These are phyloP conservation scores for Muscicapa striata DNA, from an alignment of 2,797 vertebrate genomes.

Conservation along the genomic window DNA sequence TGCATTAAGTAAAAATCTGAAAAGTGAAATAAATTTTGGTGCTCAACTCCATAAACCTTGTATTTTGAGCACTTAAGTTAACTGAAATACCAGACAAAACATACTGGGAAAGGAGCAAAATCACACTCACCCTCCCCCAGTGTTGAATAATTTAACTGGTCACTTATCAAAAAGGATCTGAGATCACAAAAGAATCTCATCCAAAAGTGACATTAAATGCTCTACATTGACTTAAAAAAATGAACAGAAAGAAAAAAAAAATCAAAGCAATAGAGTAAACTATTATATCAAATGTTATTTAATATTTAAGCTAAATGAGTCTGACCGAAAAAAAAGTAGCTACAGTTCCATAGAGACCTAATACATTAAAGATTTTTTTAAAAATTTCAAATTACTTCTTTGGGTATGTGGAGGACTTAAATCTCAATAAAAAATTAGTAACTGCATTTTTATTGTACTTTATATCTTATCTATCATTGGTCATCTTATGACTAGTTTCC, in stretches of 20 bases:
- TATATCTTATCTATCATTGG: not conserved
- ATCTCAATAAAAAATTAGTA: not conserved
- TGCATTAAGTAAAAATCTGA: not conserved
- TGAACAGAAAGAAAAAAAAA: not conserved
- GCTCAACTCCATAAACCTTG: not conserved
- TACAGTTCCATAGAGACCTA: not conserved
- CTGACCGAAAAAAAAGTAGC: not conserved
- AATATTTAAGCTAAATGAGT: not conserved
- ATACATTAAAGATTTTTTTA: not conserved
- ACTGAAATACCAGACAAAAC: not conserved
- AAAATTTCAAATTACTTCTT: not conserved
- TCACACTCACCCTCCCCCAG: not conserved
- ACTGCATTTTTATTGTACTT: not conserved
- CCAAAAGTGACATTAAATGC: not conserved
- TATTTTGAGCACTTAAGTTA: not conserved
- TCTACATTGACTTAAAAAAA: not conserved
- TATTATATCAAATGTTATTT: not conserved
- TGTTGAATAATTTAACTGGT: not conserved
- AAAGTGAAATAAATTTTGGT: not conserved
- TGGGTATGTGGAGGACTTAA: not conserved
- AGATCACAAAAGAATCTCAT: not conserved
- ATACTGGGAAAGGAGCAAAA: not conserved
- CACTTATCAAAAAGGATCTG: not conserved
- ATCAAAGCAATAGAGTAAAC: not conserved
- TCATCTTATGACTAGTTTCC: not conserved